Evolutionary conservation across 2,797 vertebrate genomes (phyloP), one percentile per base, ranked within the genome.

Genomic region (Astyanax mexicanus): DNA sequence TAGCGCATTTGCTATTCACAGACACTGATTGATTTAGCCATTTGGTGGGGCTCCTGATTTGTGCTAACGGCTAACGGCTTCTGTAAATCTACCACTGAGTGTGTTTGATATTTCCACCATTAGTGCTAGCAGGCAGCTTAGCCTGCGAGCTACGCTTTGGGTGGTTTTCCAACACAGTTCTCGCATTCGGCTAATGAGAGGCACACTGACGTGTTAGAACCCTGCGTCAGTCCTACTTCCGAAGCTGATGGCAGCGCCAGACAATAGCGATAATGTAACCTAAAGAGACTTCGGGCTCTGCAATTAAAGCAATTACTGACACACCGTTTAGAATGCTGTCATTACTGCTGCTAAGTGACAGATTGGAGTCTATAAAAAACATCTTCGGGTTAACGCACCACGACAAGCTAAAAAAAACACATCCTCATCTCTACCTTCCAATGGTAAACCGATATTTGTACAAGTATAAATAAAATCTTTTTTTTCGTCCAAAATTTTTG

Each of bases 291-390:
- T 5, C 21, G 5, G 29, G 65, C 44, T 66, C 42, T 51, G 25
- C 62, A 54, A 83, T 74, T 72, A 77, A 42, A 52, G 10, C 54
- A 83, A 77, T 74, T 80, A 71, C 40, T 8, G 4, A 68, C 25
- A 62, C 37, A 23, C 32, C 51, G 69, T 73, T 74, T 58, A 37
- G 40, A 51, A 44, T 11, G 19, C 62, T 68, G 69, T 72, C 51
- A 52, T 17, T 40, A 69, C 55, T 25, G 17, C 65, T 64, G 49
- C 57, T 52, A 10, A 32, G 47, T 73, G 45, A 51, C 61, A 13
- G 23, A 51, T 12, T 40, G 49, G 25, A 60, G 65, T 21, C 19
- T 3, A 19, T 21, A 44, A 23, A 47, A 66, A 32, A 32, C n/a
- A 45, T 1, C 5, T 4, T 3, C 38, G 35, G 35, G 15, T 29